These are phyloP conservation scores for Protonemura montana DNA, from an alignment of 2,888 invertebrate genomes.

Conservation along the genomic window DNA sequence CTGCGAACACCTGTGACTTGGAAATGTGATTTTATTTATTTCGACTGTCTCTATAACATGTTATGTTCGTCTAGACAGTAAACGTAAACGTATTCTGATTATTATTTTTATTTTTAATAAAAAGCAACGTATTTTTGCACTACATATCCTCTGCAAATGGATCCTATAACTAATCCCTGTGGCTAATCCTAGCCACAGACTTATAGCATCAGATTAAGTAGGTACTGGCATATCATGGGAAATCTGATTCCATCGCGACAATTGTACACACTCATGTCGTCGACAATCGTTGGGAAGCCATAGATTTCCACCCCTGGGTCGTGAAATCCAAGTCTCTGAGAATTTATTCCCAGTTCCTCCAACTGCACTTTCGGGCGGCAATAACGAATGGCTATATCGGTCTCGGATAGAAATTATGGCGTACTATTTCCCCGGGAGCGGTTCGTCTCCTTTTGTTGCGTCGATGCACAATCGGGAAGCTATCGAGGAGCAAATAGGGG, in stretches of 20 bases:
- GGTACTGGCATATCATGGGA: neutral
- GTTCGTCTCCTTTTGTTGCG: constrained; percentile 40
- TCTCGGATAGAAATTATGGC: constrained; percentile 33
- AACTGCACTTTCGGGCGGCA: constrained; percentile 34
- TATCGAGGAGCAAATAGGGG: constrained; percentile 27
- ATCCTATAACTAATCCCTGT: too few species aligned
- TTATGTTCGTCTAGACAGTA: too few species aligned
- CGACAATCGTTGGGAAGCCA: neutral
- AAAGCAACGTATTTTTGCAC: too few species aligned
- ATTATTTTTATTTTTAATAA: too few species aligned
- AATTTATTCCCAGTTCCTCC: constrained; percentile 27
- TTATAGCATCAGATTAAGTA: neutral
- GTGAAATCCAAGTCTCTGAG: neutral
- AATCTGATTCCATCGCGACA: neutral
- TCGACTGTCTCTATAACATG: too few species aligned
- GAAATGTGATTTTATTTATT: too few species aligned
- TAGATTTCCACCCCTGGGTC: neutral
- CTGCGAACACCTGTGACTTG: too few species aligned
- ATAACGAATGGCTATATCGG: constrained; percentile 38
- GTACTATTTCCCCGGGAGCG: constrained; percentile 16
- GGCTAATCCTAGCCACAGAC: neutral
- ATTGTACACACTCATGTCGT: neutral
- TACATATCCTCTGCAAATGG: too few species aligned
- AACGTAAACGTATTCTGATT: too few species aligned
- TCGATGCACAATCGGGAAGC: constrained; percentile 25